phyloP scores from a whole-genome alignment of 2,888 invertebrate species.

The Heliconius sara region DNA sequence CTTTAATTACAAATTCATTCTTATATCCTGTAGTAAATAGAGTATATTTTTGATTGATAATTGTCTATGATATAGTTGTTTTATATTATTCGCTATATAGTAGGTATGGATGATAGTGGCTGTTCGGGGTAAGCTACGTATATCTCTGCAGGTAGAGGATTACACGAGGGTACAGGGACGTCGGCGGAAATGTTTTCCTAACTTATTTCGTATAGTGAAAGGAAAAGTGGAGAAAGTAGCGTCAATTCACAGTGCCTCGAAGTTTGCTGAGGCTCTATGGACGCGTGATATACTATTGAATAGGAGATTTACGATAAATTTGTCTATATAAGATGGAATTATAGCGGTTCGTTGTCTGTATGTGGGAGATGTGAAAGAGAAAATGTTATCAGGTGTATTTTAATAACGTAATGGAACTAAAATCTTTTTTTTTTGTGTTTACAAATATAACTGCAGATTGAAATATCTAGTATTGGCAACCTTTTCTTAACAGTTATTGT shows the following conservation, averaged over 20 bases:
- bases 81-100: conserved; percentile 47
- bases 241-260: conserved; percentile 54
- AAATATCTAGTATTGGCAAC: too few species aligned
- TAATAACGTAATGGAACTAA: too few species aligned
- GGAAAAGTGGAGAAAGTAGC: conserved; percentile 81
- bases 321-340: too few species aligned
- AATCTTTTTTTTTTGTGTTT: too few species aligned
- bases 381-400: too few species aligned
- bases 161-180: conserved; percentile 75
- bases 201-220: conserved; percentile 78
- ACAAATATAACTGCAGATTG: too few species aligned
- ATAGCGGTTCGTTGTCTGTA: not conserved
- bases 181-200: conserved; percentile 81
- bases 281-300: not conserved
- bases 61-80: conserved; percentile 48
- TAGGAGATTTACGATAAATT: not conserved
- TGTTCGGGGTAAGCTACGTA: conserved; percentile 79
- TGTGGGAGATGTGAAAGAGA: too few species aligned
- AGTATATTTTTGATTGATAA: conserved; percentile 44
- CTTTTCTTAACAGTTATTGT: too few species aligned
- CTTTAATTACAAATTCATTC: conserved; percentile 49
- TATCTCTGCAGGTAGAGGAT: conserved; percentile 83
- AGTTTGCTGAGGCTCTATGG: conserved; percentile 32
- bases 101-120: conserved; percentile 83
- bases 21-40: not conserved